These are phyloP conservation scores for Gobio occitaniae DNA, from an alignment of 2,797 vertebrate genomes.

Conservation along the genomic window DNA sequence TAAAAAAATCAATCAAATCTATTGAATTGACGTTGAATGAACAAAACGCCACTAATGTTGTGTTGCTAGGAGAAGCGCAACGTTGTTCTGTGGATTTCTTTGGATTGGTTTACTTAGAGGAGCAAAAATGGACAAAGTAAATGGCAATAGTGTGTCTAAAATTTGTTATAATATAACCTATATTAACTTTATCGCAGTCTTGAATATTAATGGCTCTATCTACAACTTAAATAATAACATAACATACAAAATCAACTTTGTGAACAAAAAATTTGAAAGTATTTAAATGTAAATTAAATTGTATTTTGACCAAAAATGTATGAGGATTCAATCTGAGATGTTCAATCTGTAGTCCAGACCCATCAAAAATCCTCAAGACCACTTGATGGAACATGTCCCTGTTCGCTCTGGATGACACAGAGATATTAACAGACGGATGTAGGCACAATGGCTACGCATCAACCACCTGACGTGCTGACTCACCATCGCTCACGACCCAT, in stretches of 20 bases:
- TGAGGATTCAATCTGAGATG: neutral
- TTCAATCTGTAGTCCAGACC: neutral
- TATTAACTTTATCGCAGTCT: neutral
- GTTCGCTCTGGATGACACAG: neutral
- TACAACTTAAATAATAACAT: neutral
- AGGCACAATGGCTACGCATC: neutral
- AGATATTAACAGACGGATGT: conserved; percentile 7
- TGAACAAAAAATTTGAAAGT: neutral
- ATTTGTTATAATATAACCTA: no score
- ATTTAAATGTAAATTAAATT: no score
- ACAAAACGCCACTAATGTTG: neutral
- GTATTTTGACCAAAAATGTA: neutral
- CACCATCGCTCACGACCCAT: conserved; percentile 41
- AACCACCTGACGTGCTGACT: conserved; percentile 66
- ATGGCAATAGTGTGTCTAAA: no score
- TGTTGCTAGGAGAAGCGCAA: neutral
- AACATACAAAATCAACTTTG: no score
- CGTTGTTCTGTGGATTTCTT: neutral
- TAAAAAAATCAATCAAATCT: no score
- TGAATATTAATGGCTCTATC: neutral
- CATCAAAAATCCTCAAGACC: neutral
- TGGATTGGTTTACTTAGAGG: neutral
- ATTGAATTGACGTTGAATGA: no score
- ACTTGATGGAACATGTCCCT: neutral
- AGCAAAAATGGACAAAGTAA: no score